These are phyloP conservation scores for Philaenus spumarius DNA, from an alignment of 1,140 invertebrate species.

Conservation along the genomic window DNA sequence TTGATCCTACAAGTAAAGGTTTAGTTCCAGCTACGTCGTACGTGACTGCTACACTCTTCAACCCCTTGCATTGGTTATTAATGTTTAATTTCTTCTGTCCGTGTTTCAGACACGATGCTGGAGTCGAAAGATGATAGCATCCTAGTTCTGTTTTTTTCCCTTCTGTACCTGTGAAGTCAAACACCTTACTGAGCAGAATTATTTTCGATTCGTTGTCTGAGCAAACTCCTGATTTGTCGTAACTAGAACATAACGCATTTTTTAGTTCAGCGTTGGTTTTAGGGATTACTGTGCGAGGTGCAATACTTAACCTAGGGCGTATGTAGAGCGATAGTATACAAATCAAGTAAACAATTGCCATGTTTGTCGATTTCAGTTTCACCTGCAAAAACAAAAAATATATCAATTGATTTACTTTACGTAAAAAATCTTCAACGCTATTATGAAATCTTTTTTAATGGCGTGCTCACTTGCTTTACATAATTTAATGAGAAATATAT, in stretches of 20 bases:
- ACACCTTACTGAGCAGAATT: not conserved
- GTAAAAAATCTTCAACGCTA: too few species aligned
- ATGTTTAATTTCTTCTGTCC: slow-evolving; percentile 4
- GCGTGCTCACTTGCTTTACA: too few species aligned
- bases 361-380: too few species aligned
- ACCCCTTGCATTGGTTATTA: not conserved
- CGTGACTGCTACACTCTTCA: not conserved
- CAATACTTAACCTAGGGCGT: too few species aligned
- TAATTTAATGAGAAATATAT: too few species aligned
- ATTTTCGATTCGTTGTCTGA: not conserved
- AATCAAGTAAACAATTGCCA: too few species aligned
- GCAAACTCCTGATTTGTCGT: not conserved
- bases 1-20: not conserved
- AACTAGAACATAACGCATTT: not conserved
- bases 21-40: not conserved
- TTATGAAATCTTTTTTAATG: too few species aligned
- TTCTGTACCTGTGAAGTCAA: slow-evolving; percentile 4
- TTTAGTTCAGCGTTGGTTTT: not conserved
- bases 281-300: not conserved
- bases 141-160: not conserved
- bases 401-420: too few species aligned
- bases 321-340: too few species aligned
- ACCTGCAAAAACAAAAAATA: too few species aligned
- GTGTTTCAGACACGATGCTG: not conserved
- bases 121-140: not conserved